Conservation (phyloP, 1,140 invertebrate genomes). For the Trinorchestia longiramus region DNA sequence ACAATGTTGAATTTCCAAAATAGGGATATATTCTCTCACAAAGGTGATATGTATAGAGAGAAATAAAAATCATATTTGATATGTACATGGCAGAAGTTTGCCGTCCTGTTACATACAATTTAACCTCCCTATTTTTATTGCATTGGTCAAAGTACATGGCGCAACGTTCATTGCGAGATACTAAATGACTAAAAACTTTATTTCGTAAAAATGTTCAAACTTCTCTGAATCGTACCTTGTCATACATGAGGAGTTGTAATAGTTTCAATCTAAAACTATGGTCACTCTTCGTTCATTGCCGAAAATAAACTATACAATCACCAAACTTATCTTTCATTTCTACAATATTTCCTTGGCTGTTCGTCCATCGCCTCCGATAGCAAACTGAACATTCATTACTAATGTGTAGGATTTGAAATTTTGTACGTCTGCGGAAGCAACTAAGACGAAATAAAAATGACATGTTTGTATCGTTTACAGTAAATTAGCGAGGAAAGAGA, state of each 20-base stretch:
- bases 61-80: not conserved
- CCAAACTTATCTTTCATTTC: not conserved
- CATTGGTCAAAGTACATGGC: not conserved
- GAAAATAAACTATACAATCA: not conserved
- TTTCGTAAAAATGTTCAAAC: not conserved
- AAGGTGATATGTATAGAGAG: constrained; percentile 25
- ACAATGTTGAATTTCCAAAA: constrained; percentile 3
- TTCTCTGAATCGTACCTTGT: not conserved
- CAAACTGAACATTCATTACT: not conserved
- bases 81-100: not conserved
- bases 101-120: not conserved
- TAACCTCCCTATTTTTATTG: not conserved
- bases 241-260: not conserved
- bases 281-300: not conserved
- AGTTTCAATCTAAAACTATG: not conserved
- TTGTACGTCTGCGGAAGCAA: no score
- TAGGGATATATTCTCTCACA: not conserved
- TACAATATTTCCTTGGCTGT: not conserved
- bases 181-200: not conserved
- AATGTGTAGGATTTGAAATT: not conserved
- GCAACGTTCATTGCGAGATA: not conserved
- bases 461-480: no score
- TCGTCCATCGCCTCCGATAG: not conserved
- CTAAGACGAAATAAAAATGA: no score
- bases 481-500: no score